Base-by-base conservation (phyloP, 2,797 vertebrate species). In the Gorsachius magnificus region DNA sequence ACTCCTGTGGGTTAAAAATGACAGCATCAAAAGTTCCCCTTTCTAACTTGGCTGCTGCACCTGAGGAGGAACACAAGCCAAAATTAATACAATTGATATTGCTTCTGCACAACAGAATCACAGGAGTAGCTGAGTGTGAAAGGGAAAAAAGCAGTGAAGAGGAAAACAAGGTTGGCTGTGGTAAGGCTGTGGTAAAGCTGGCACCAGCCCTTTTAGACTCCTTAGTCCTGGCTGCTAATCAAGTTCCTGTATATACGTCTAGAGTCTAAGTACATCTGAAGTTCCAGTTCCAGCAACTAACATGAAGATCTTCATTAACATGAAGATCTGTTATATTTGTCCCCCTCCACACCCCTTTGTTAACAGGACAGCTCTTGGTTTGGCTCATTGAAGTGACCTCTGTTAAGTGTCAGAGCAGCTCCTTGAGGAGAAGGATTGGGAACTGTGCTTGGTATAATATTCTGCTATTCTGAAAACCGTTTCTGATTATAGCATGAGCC, bases 121-220 rank as follows among this genome's bases (percentile, higher is more conserved):
- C 69, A 88, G 58, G 90, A 89, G 63, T 89, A 93, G 85, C 74
- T 53, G 90, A 76, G 58, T 70, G 36, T 35, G 66, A 89, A 94
- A 94, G 86, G 78, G 74, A 50, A 29, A 79, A 89, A 72, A 63
- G 10, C 86, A 96, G 66, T 61, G 84, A 95, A 91, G 68, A 93
- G 26, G 81, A 94, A 87, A 87, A 87, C 63, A 63, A 69, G 56
- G 71, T 45, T 93, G 50, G 82, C 91, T 6, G 53, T 85, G 87
- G 66, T 87, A 95, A 96, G 70, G 66, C 84, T 93, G 70, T 72
- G 64, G 79, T 86, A 58, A 92, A 92, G 64, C 41, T 95, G 61
- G 50, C 57, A 93, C 54, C 71, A 89, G 90, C 61, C 54, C 50
- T 93, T 54, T 78, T 38, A 80, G 83, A 29, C 20, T 94, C 26